These are phyloP conservation scores for Ceryle rudis DNA, from an alignment of 2,797 vertebrate species.

Conservation along the genomic window DNA sequence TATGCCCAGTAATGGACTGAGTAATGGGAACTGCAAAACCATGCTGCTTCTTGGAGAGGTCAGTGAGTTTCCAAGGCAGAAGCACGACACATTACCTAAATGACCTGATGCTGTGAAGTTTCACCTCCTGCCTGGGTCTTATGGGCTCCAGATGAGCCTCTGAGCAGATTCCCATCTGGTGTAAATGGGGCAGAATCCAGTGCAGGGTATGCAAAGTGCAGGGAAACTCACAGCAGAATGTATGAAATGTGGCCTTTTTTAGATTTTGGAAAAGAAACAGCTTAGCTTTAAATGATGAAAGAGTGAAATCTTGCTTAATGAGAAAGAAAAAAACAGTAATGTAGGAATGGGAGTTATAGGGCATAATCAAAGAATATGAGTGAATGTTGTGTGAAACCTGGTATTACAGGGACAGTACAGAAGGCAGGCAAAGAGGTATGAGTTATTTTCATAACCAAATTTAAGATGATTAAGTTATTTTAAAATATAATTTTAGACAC, in stretches of 20 bases:
- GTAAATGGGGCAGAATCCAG: not conserved
- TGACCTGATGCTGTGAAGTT: not conserved
- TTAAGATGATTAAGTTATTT: conserved; percentile 5
- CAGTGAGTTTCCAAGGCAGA: not conserved
- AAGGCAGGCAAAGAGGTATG: not conserved
- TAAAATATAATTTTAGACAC: not conserved
- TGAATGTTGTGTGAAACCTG: not conserved
- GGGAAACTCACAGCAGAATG: accelerated
- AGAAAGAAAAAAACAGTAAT: not conserved
- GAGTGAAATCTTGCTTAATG: not conserved
- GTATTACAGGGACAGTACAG: not conserved
- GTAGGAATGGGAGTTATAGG: not conserved
- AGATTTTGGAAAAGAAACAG: not conserved
- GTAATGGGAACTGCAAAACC: not conserved
- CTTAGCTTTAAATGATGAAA: not conserved
- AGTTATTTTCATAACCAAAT: not conserved
- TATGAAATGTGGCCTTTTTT: accelerated
- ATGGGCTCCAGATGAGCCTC: not conserved
- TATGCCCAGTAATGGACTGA: not conserved
- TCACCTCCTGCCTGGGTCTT: not conserved
- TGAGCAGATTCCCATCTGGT: not conserved
- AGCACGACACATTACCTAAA: not conserved
- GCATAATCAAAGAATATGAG: not conserved
- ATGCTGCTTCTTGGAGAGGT: not conserved
- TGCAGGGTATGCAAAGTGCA: not conserved